Evolutionary conservation across 2,113 vertebrate genomes (phyloP).

Genomic region (Conger conger): DNA sequence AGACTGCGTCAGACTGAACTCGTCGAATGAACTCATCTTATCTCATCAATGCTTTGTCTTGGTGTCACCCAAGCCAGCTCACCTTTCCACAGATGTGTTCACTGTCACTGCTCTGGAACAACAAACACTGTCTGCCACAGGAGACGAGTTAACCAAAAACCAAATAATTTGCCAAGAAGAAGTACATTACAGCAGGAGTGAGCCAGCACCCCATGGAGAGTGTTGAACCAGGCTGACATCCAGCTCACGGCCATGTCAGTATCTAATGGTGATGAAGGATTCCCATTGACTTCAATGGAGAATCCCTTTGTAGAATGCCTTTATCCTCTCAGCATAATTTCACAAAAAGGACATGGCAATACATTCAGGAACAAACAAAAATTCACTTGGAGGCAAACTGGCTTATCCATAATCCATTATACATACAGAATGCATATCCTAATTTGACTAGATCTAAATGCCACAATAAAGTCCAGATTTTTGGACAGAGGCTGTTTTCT

Average conservation of each 20-base stretch:
- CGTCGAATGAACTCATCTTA: background rate
- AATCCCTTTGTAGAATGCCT: background rate
- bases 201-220: no score
- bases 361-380: background rate
- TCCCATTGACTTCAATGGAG: background rate
- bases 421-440: background rate
- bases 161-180: background rate
- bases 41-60: background rate
- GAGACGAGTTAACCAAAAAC: background rate
- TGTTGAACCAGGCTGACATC: background rate
- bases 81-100: background rate
- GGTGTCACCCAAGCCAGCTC: background rate
- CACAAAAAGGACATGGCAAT: background rate
- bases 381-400: background rate
- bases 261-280: background rate
- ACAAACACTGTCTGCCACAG: background rate
- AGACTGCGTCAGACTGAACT: background rate
- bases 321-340: background rate
- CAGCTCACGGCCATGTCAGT: background rate
- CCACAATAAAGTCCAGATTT: background rate
- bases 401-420: background rate
- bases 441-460: background rate
- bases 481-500: background rate
- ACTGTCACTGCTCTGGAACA: background rate
- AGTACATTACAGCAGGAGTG: no score